These are phyloP conservation scores for Phrynosoma blainvillii DNA, from an alignment of 2,113 vertebrate genomes.

Conservation along the genomic window DNA sequence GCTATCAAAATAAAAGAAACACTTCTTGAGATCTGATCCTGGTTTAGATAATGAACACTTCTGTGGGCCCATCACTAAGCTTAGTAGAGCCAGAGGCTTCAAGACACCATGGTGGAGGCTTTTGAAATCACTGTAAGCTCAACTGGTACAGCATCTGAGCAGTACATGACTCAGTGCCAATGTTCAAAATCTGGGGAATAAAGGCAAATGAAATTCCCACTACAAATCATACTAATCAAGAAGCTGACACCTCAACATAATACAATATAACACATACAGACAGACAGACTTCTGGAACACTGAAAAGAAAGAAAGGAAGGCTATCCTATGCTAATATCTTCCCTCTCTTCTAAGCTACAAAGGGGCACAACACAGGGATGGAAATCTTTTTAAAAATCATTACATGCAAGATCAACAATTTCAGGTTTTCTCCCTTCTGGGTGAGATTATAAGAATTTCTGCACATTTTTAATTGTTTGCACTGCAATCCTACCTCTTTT, in stretches of 20 bases:
- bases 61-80: constrained; percentile 9
- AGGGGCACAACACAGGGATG: background rate
- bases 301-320: background rate
- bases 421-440: no score
- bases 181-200: background rate
- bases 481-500: no score
- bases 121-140: background rate
- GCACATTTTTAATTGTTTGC: no score
- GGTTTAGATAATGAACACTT: background rate
- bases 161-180: background rate
- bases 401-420: no score
- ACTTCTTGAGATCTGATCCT: background rate
- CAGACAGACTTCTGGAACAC: background rate
- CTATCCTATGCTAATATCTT: background rate
- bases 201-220: background rate
- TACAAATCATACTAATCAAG: background rate
- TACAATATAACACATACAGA: background rate
- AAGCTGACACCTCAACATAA: background rate
- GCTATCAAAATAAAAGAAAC: background rate
- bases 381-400: background rate
- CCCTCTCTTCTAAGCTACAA: background rate
- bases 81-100: background rate
- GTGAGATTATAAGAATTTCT: no score
- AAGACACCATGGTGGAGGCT: background rate
- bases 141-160: background rate